Conservation (phyloP, 64 coral and sea anemone genomes). For the Actinia equina region DNA sequence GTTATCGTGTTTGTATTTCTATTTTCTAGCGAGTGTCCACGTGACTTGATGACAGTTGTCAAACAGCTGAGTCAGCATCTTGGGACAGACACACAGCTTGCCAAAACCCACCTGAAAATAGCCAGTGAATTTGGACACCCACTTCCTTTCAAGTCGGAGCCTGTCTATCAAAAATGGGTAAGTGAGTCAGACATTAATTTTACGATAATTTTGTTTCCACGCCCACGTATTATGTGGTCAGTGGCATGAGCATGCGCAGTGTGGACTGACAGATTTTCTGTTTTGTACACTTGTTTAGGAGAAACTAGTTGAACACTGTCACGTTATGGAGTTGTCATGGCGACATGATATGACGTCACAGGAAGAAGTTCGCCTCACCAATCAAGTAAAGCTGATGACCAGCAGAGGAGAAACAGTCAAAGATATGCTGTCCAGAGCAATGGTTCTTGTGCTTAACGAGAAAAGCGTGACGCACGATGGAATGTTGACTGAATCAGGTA, state of each 20-base stretch:
- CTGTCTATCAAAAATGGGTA: conserved; percentile 33
- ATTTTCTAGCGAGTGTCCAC: conserved; percentile 22
- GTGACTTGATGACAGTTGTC: conserved; percentile 43
- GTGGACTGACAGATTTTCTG: not conserved
- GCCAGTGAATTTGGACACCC: conserved; percentile 33
- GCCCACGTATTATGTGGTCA: not conserved
- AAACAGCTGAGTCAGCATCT: conserved; percentile 25
- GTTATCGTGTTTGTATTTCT: not conserved
- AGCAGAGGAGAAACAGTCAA: not conserved
- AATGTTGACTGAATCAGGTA: not conserved
- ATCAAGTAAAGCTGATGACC: not conserved
- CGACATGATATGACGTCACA: conserved; percentile 5
- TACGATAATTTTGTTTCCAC: not conserved
- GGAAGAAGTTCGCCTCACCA: not conserved
- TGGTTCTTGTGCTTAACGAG: not conserved
- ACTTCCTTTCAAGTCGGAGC: conserved; percentile 30
- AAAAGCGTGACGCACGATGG: not conserved
- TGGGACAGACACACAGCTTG: conserved; percentile 34
- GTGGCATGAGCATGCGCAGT: not conserved
- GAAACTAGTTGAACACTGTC: not conserved
- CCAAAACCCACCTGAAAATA: conserved; percentile 20
- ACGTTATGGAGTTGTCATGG: not conserved
- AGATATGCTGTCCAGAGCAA: conserved; percentile 5
- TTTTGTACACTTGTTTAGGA: not conserved
- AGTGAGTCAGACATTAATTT: not conserved